Base-by-base conservation (phyloP, 2,797 vertebrate species). In the Linurgus olivaceus region DNA sequence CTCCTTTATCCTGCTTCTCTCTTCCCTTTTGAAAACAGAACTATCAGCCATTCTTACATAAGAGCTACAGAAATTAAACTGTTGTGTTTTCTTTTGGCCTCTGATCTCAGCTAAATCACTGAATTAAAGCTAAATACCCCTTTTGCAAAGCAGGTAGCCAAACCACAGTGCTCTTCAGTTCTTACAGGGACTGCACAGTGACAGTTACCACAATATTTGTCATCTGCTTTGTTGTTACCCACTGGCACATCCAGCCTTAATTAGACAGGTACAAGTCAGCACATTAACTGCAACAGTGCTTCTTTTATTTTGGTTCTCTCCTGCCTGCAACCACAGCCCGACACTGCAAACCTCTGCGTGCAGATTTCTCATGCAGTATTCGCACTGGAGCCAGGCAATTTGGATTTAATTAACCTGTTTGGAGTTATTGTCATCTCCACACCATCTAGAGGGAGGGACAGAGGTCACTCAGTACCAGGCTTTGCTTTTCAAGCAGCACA, bases 201-300 rank as follows among this genome's bases (percentile, higher is more conserved):
- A 95, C 93, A 88, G 90, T 5, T 48, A 85, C 70, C 55, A 88
- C 86, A 88, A 9, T 73, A 82, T 95, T 95, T 93, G 83, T 70
- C 57, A 47, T 35, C 66, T 78, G 85, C 82, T 96, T 86, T 94
- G 70, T 76, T 78, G 86, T 81, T 90, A 85, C 92, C 86, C 92
- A 79, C 74, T 55, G 74, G 83, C 90, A 93, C 59, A 85, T 86
- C 68, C 93, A 84, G 55, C 86, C 74, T 94, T 91, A 92, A 93
- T 95, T 96, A 96, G 90, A 81, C 95, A 92, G 51, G 48, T 72
- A 95, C 90, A 86, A 93, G 86, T 65, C 92, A 96, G 88, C 90
- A 76, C 88, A 73, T 96, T 86, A 97, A 40, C 86, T 90, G 93
- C 93, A 94, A 82, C 40, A 87, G 17, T 52, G 86, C 83, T 73